phyloP scores from a whole-genome alignment of 2,888 invertebrate genomes.

The Synergus umbraculus region DNA sequence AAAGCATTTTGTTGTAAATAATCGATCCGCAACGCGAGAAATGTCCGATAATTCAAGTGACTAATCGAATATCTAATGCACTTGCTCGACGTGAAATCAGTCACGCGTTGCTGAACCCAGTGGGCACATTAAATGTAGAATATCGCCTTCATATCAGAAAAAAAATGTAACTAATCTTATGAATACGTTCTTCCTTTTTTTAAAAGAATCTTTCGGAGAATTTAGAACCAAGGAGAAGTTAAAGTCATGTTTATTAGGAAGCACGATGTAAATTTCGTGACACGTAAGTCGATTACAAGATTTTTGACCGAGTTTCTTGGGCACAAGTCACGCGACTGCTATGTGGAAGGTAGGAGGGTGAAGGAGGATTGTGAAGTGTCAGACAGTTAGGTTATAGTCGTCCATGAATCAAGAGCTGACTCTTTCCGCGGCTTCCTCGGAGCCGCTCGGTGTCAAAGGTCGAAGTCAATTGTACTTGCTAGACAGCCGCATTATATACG shows the following conservation, averaged over 20 bases:
- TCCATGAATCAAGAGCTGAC: constrained; percentile 63
- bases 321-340: constrained; percentile 19
- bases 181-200: neutral
- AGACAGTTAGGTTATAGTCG: constrained; percentile 54
- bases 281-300: neutral
- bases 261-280: no score
- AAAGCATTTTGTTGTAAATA: constrained; percentile 37
- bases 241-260: no score
- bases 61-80: constrained; percentile 36
- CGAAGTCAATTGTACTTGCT: constrained; percentile 61
- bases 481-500: constrained; percentile 55
- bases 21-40: constrained; percentile 14
- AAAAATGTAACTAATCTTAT: neutral
- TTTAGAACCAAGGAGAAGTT: no score
- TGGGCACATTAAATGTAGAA: constrained; percentile 36
- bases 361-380: constrained; percentile 55
- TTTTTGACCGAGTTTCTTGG: constrained; percentile 12
- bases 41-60: constrained; percentile 28
- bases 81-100: constrained; percentile 37
- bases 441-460: constrained; percentile 59
- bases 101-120: constrained; percentile 35
- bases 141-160: neutral
- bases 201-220: no score
- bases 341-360: constrained; percentile 27
- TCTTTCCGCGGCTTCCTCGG: constrained; percentile 57